Conservation (phyloP, 2,113 vertebrate genomes). For the Peromyscus leucopus region DNA sequence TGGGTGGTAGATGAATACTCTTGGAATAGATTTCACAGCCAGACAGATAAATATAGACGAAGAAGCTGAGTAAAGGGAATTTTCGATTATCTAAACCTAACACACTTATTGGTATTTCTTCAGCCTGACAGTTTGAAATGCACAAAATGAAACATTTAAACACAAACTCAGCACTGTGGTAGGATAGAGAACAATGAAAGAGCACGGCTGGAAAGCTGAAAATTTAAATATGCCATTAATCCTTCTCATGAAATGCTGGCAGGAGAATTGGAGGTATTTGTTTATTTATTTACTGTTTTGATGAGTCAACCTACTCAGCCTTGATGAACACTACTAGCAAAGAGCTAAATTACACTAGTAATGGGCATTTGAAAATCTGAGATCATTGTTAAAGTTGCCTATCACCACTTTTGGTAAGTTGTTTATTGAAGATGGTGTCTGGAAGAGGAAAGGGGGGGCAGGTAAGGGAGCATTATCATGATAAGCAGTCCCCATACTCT, state of each 20-base stretch:
- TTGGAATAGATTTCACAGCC: constrained; percentile 87
- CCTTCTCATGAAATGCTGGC: constrained; percentile 53
- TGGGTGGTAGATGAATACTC: constrained; percentile 87
- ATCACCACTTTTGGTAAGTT: not conserved
- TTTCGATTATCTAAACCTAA: constrained; percentile 86
- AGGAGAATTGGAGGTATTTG: constrained; percentile 57
- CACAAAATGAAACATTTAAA: constrained; percentile 82
- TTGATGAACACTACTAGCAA: constrained; percentile 55
- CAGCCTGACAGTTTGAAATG: constrained; percentile 75
- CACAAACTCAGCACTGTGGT: constrained; percentile 79
- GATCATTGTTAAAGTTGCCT: constrained; percentile 32
- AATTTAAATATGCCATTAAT: constrained; percentile 80
- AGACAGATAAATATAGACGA: constrained; percentile 84
- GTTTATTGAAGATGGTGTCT: not conserved
- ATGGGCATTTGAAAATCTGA: constrained; percentile 36
- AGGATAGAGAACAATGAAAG: constrained; percentile 74
- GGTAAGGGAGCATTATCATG: not conserved
- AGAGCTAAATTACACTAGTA: constrained; percentile 32
- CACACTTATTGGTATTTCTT: constrained; percentile 84
- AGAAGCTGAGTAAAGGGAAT: constrained; percentile 86
- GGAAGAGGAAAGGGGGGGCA: not conserved
- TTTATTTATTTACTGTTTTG: constrained; percentile 7
- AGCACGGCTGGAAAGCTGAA: constrained; percentile 66
- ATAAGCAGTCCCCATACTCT: not conserved
- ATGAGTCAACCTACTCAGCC: constrained; percentile 51